Evolutionary conservation across 92 coral and sea anemone species (phyloP).

Genomic region (Montipora capitata): DNA sequence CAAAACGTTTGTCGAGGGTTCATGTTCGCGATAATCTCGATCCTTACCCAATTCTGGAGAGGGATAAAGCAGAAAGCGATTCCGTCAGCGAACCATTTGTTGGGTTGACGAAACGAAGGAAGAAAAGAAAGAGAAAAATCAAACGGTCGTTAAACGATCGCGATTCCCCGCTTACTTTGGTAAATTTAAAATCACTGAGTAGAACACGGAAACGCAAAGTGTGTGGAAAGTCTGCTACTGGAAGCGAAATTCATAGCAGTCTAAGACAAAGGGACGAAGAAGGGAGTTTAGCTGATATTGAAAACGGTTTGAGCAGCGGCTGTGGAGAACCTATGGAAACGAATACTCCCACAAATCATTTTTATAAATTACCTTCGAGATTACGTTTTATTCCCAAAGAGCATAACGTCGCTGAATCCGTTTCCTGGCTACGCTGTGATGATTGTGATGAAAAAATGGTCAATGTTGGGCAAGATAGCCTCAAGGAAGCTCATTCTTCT

Average conservation of each 20-base stretch:
- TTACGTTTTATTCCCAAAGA: not conserved
- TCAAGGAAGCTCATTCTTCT: conserved; percentile 56
- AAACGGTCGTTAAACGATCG: conserved; percentile 71
- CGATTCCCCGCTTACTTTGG: conserved; percentile 40
- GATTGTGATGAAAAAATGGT: conserved; percentile 33
- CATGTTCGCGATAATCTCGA: conserved; percentile 55
- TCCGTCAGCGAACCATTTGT: conserved; percentile 74
- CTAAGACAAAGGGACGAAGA: conserved; percentile 71
- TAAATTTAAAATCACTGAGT: conserved; percentile 39
- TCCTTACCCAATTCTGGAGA: conserved; percentile 87
- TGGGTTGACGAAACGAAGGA: conserved; percentile 81
- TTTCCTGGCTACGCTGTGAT: conserved; percentile 4
- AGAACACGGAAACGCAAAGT: conserved; percentile 38
- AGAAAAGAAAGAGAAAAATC: conserved; percentile 89
- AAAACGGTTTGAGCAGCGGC: conserved; percentile 76
- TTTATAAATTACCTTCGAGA: conserved; percentile 46
- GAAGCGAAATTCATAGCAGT: conserved; percentile 63
- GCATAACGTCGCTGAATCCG: not conserved
- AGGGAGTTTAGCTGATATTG: conserved; percentile 70
- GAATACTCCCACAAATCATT: conserved; percentile 29
- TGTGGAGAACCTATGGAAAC: conserved; percentile 73
- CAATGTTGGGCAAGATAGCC: not conserved
- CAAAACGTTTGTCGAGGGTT: conserved; percentile 79
- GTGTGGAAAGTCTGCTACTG: conserved; percentile 55
- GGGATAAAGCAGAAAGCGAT: conserved; percentile 87